Evolutionary conservation across 1,140 invertebrate species (phyloP).

Genomic region (Drosophila oshimai): DNA sequence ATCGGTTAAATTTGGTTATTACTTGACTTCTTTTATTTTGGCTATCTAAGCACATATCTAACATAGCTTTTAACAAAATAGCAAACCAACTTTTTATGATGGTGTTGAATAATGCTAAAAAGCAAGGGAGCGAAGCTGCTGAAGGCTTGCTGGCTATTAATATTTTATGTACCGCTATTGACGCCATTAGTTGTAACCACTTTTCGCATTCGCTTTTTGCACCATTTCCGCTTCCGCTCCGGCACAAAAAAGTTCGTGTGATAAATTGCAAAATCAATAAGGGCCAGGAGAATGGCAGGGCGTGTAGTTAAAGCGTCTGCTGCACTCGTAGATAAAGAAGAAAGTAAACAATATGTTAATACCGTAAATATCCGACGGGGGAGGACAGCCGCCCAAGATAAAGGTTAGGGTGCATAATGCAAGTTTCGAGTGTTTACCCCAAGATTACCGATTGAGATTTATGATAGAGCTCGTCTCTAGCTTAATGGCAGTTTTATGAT

Average conservation of each 20-base stretch:
- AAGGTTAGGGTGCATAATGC: constrained; percentile 17
- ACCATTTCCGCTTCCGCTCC: constrained; percentile 55
- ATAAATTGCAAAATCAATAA: constrained; percentile 67
- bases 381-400: background rate
- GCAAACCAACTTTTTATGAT: too few relatives aligned
- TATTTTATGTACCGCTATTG: too few relatives aligned
- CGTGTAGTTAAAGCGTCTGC: background rate
- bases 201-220: constrained; percentile 33
- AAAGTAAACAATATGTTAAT: constrained; percentile 76
- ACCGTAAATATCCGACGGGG: constrained; percentile 5
- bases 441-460: constrained; percentile 68
- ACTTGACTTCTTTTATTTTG: too few relatives aligned
- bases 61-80: too few relatives aligned
- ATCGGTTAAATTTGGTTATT: too few relatives aligned
- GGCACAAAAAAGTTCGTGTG: constrained; percentile 49
- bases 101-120: too few relatives aligned
- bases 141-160: too few relatives aligned
- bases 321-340: constrained; percentile 30
- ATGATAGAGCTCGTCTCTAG: constrained; percentile 47
- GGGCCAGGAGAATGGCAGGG: background rate
- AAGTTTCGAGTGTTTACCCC: constrained; percentile 17
- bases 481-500: constrained; percentile 76
- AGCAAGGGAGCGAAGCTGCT: constrained; percentile 1
- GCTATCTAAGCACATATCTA: too few relatives aligned
- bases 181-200: constrained; percentile 42